These are phyloP conservation scores for Ariopsis seemanni DNA, from an alignment of 2,113 vertebrate species.

Conservation along the genomic window DNA sequence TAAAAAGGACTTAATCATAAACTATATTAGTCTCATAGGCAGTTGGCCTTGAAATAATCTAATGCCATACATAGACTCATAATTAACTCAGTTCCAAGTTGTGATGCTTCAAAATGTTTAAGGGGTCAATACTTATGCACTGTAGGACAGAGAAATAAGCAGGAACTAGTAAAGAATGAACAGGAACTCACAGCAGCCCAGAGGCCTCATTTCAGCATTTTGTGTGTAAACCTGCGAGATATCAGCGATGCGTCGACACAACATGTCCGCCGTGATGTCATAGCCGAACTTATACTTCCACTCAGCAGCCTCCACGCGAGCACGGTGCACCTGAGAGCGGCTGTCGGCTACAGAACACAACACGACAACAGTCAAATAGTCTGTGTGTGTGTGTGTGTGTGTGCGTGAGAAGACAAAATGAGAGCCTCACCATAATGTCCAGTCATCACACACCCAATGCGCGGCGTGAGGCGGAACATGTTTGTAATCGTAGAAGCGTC, in stretches of 20 bases:
- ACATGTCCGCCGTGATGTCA: conserved; percentile 72
- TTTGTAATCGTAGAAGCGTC: conserved; percentile 75
- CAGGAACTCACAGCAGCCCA: conserved; percentile 77
- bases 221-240: conserved; percentile 81
- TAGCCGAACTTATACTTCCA: conserved; percentile 82
- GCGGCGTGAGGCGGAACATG: conserved; percentile 72
- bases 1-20: neutral
- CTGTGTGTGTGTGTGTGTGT: conserved; percentile 10
- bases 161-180: neutral
- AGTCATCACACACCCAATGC: conserved; percentile 79
- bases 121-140: neutral
- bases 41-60: neutral
- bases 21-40: neutral
- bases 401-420: neutral
- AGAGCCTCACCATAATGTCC: conserved; percentile 68
- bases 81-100: neutral
- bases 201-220: conserved; percentile 79
- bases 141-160: neutral
- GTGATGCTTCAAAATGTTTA: neutral
- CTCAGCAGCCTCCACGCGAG: conserved; percentile 72
- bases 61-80: neutral
- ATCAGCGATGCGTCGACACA: conserved; percentile 75
- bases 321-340: conserved; percentile 78
- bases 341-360: conserved; percentile 67
- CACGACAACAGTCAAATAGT: neutral